These are phyloP conservation scores for Xiphophorus maculatus DNA, from an alignment of 2,113 vertebrate genomes.

Conservation along the genomic window DNA sequence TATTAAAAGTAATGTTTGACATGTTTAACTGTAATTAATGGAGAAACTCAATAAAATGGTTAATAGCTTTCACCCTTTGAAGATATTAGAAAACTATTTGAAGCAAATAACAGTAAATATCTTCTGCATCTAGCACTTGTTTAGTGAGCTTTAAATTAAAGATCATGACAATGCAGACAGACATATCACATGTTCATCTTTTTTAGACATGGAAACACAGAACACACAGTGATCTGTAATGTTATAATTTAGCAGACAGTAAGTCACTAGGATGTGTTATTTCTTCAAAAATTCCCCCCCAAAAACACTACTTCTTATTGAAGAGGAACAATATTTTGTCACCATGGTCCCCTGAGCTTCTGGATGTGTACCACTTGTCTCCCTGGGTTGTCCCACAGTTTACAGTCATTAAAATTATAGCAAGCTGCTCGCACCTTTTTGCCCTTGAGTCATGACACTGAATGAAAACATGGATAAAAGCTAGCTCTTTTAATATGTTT, in stretches of 20 bases:
- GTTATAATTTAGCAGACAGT: slow-evolving; percentile 11
- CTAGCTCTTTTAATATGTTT: slow-evolving; percentile 33
- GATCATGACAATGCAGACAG: neutral
- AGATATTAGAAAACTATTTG: neutral
- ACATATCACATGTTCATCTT: neutral
- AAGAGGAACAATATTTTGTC: slow-evolving; percentile 35
- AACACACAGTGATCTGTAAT: slow-evolving; percentile 5
- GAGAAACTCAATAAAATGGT: neutral
- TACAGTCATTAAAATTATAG: slow-evolving; percentile 53
- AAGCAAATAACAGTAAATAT: slow-evolving; percentile 5
- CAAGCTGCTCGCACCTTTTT: slow-evolving; percentile 43
- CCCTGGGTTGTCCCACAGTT: slow-evolving; percentile 31
- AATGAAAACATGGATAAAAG: slow-evolving; percentile 54
- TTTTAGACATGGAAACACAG: slow-evolving; percentile 13
- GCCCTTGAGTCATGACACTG: slow-evolving; percentile 59
- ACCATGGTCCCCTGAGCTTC: slow-evolving; percentile 24
- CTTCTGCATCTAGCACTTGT: neutral
- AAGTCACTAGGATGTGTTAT: slow-evolving; percentile 31
- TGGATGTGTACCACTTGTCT: slow-evolving; percentile 32
- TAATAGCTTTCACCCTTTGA: too few relatives aligned
- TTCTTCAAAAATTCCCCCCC: neutral
- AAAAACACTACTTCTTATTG: slow-evolving; percentile 17
- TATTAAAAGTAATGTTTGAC: too few relatives aligned
- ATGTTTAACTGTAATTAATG: neutral
- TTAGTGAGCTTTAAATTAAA: neutral